Conservation (phyloP, 2,113 vertebrate species). For the Casuarius casuarius region DNA sequence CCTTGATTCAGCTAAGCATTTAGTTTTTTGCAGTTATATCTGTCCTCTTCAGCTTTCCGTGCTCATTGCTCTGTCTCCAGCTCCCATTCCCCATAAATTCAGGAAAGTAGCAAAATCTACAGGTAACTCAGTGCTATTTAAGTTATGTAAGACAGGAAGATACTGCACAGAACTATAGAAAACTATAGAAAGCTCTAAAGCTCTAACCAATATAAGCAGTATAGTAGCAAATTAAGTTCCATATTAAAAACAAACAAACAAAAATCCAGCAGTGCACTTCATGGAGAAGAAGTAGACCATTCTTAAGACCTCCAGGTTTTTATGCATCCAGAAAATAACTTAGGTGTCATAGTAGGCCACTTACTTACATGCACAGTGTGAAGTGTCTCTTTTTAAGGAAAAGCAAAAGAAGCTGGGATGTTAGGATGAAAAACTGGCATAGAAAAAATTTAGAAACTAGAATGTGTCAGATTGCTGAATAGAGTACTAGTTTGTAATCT, state of each 20-base stretch:
- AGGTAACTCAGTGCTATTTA: neutral
- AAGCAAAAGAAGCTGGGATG: accelerated
- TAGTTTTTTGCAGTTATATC: neutral
- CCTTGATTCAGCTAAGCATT: neutral
- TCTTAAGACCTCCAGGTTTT: neutral
- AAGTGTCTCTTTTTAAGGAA: neutral
- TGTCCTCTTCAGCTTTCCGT: neutral
- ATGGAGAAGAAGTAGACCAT: neutral
- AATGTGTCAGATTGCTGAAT: neutral
- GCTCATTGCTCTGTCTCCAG: neutral
- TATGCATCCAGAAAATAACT: neutral
- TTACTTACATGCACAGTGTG: neutral
- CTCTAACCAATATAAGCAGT: neutral
- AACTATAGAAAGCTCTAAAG: neutral
- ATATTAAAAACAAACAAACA: neutral
- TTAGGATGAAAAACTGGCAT: neutral
- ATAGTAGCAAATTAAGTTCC: neutral
- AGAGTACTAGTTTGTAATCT: neutral
- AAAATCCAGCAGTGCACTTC: neutral
- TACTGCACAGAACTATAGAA: neutral
- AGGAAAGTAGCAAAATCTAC: neutral
- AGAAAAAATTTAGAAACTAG: neutral
- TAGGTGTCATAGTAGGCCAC: neutral
- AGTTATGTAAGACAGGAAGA: neutral
- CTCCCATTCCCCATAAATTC: neutral